Conservation (phyloP, 1,140 invertebrate genomes). For the Scaptomyza hsui region DNA sequence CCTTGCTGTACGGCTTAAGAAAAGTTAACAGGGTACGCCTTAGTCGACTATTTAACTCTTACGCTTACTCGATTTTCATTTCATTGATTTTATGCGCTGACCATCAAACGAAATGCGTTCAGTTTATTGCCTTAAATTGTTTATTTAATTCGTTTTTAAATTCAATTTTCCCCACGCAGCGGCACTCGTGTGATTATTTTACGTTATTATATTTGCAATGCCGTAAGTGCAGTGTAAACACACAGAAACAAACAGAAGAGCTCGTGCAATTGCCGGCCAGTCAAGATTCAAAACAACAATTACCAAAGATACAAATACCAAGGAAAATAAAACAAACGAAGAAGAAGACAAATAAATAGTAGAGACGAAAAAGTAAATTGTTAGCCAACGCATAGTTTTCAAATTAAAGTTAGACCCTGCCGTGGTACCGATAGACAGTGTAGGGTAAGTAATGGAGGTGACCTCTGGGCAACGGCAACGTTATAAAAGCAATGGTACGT, state of each 20-base stretch:
- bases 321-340: neutral
- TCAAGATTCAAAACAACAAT: slow-evolving; percentile 71
- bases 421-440: slow-evolving; percentile 12
- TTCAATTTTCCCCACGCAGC: slow-evolving; percentile 36
- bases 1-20: no score
- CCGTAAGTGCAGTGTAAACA: slow-evolving; percentile 47
- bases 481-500: slow-evolving; percentile 74
- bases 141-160: slow-evolving; percentile 57
- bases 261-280: slow-evolving; percentile 27
- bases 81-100: slow-evolving; percentile 43
- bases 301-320: slow-evolving; percentile 31
- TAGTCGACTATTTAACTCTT: neutral
- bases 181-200: slow-evolving; percentile 19
- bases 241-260: neutral
- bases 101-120: slow-evolving; percentile 17
- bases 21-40: neutral
- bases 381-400: slow-evolving; percentile 59
- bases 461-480: slow-evolving; percentile 41
- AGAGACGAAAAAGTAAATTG: slow-evolving; percentile 22
- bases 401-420: slow-evolving; percentile 64
- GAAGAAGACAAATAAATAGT: slow-evolving; percentile 28
- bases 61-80: neutral
- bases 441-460: slow-evolving; percentile 7
- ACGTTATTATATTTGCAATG: slow-evolving; percentile 23
- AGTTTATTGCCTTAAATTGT: slow-evolving; percentile 51